Base-by-base conservation (phyloP, 2,888 invertebrate genomes). In the Oxycera nigricornis region DNA sequence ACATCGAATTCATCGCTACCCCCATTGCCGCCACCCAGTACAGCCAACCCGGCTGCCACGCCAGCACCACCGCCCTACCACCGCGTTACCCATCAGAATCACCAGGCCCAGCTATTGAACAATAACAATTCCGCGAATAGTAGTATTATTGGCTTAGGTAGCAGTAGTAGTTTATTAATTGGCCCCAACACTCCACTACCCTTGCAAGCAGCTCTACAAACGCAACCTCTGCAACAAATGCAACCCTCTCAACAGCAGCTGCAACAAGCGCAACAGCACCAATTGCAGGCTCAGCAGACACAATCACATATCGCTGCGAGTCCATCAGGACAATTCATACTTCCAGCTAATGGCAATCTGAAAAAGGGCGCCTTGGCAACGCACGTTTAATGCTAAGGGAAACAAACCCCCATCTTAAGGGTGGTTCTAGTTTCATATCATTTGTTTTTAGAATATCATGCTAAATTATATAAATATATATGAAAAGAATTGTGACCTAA, bases 51-150 rank as follows among this genome's bases (percentile, higher is more conserved):
- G 4, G 92, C 91, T 46, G 92, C 92, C 1, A 94, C 93, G 46
- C 94, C 93, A 22, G 93, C 93, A 62, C 93, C 93, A 52, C 93
- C 93, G 3, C 93, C 93, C 1, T 93, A 93, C 81, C 89, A 89
- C 80, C 70, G 55, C 17, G 55, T 55, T 7, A 70, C 52, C 17
- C 76, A 77, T 50, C 82, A 83, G 57, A 80, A 84, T 7, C 79
- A 78, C 67, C 81, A 80, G 55, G 50, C 73, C 24, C 68, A 68
- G 74, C 80, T 81, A 76, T 79, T 79, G 76, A 84, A 82, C 72
- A 82, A 81, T 61, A 81, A 80, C 65, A 79, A 78, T 61, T 76
- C 77, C 4, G 77, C 80, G 2, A 77, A 74, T 72, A 75, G 26
- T 68, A 75, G 65, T 67, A 65, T 73, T 65, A 68, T 62, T 68